Conservation (phyloP, 1,140 invertebrate species). For the Aphaenogaster floridana region DNA sequence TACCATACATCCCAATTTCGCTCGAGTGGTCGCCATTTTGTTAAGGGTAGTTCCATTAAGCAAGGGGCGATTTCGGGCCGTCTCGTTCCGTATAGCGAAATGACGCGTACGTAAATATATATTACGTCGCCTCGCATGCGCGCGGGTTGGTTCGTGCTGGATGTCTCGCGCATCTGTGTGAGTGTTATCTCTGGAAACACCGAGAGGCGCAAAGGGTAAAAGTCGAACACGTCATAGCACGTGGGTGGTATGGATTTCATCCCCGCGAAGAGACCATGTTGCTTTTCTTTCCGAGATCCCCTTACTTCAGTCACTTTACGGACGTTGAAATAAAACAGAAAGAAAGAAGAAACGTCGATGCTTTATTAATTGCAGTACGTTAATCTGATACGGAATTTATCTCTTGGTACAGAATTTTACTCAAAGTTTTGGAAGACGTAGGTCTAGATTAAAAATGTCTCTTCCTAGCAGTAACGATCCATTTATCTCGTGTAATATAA, state of each 20-base stretch:
- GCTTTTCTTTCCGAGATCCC: slow-evolving; percentile 35
- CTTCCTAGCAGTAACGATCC: slow-evolving; percentile 8
- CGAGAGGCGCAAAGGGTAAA: slow-evolving; percentile 46
- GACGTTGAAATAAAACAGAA: neutral
- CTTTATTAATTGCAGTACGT: slow-evolving; percentile 4
- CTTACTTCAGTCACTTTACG: neutral
- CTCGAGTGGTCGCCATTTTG: slow-evolving; percentile 55
- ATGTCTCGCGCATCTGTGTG: slow-evolving; percentile 25
- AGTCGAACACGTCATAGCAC: slow-evolving; percentile 56
- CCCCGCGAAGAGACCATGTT: slow-evolving; percentile 18
- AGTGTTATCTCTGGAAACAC: slow-evolving; percentile 56
- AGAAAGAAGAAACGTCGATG: neutral
- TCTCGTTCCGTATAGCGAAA: slow-evolving; percentile 32
- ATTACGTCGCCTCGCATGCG: slow-evolving; percentile 30
- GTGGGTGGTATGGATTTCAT: slow-evolving; percentile 57
- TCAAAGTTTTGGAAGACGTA: neutral
- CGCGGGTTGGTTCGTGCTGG: neutral
- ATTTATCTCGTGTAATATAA: slow-evolving; percentile 7
- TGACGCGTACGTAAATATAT: slow-evolving; percentile 59
- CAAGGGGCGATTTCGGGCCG: slow-evolving; percentile 42
- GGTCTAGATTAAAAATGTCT: slow-evolving; percentile 17
- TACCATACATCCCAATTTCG: slow-evolving; percentile 45
- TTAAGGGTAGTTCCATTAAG: slow-evolving; percentile 59
- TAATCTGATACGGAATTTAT: slow-evolving; percentile 3
- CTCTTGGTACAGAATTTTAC: neutral